These are phyloP conservation scores for Pseudachorutes palmiensis DNA, from an alignment of 1,140 invertebrate genomes.

Conservation along the genomic window DNA sequence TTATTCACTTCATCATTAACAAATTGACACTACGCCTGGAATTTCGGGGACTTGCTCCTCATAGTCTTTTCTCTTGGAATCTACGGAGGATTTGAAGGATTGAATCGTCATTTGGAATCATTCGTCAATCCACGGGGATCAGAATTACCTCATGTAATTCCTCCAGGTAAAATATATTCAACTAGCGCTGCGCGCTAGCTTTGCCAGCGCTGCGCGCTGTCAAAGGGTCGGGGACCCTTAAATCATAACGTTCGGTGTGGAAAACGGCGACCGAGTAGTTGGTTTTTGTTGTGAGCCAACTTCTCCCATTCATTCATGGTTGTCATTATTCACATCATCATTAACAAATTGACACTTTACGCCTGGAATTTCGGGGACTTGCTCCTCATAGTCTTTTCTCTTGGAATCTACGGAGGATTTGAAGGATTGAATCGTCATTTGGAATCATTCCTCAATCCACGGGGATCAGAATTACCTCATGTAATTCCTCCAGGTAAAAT, in stretches of 20 bases:
- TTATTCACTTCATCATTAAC: slow-evolving; percentile 24
- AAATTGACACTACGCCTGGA: slow-evolving; percentile 30
- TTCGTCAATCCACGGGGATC: background rate
- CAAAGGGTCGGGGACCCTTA: too few relatives aligned
- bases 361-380: slow-evolving; percentile 34
- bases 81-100: slow-evolving; percentile 18
- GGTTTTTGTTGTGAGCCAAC: too few relatives aligned
- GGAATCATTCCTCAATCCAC: background rate
- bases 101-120: slow-evolving; percentile 24
- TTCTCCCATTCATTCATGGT: too few relatives aligned
- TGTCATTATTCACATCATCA: slow-evolving; percentile 18
- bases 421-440: slow-evolving; percentile 21
- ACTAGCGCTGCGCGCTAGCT: too few relatives aligned
- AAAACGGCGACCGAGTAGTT: too few relatives aligned
- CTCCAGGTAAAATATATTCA: too few relatives aligned
- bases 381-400: slow-evolving; percentile 26
- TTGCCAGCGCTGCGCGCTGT: too few relatives aligned
- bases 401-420: slow-evolving; percentile 26
- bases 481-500: too few relatives aligned
- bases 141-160: too few relatives aligned
- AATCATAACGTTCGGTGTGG: too few relatives aligned
- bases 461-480: too few relatives aligned
- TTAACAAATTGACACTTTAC: slow-evolving; percentile 28
- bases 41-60: slow-evolving; percentile 31
- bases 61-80: slow-evolving; percentile 28